Base-by-base conservation (phyloP, 2,113 vertebrate genomes). In the Esox niger region DNA sequence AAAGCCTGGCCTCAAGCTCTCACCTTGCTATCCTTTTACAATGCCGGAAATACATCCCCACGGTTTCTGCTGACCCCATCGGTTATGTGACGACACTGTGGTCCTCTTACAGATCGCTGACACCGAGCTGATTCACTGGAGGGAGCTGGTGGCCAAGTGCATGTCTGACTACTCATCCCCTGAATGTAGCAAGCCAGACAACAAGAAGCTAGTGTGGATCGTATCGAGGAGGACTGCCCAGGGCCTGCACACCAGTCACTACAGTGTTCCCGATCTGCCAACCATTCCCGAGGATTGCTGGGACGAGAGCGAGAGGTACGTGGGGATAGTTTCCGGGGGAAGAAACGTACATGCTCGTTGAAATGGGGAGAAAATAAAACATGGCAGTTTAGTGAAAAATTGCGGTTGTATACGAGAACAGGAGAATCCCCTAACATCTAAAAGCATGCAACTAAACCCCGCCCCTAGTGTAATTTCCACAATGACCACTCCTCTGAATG, bases 161-260 rank as follows among this genome's bases (percentile, higher is more conserved):
- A 87, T 99, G 32, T 91, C 83, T 0, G 95, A 97, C 73, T 99
- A 99, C 76, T 94, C 95, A 70, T 98, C 97, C 35, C 95, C 96
- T 0, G 93, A 94, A 61, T 99, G 97, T 84, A 94, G 94, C 90
- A 97, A 96, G 75, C 97, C 97, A 10, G 92, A 99, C 82, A 94
- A 98, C 76, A 94, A 87, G 71, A 97, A 94, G 77, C 84, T 98
- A 6, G 94, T 97, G 79, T 99, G 97, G 97, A 94, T 97, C 5
- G 95, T 99, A 64, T 99, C 97, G 0, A 88, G 97, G 10, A 93
- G 96, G 9, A 99, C 97, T 0, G 97, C 96, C 21, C 95, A 96
- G 81, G 97, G 92, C 72, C 91, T 98, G 7, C 97, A 98, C 26
- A 93, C 88, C 79, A 95, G 93, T 88, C 93, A 95, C 86, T 95